phyloP scores from a whole-genome alignment of 1,140 invertebrate species.

The Papilio xuthus region DNA sequence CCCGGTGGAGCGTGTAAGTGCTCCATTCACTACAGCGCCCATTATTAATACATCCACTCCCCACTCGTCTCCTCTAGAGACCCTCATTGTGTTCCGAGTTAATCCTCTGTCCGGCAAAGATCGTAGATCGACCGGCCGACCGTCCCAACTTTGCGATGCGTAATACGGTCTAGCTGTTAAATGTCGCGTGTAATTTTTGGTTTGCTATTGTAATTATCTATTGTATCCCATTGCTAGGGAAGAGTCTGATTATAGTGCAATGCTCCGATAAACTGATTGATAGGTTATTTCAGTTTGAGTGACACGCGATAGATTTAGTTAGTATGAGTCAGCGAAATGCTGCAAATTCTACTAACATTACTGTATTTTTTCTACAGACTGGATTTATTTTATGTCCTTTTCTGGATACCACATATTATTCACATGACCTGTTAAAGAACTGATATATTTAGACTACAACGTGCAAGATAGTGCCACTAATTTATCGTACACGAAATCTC shows the following conservation, averaged over 20 bases:
- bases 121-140: constrained; percentile 64
- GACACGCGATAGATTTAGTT: constrained; percentile 61
- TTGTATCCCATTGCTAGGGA: constrained; percentile 70
- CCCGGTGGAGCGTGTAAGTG: constrained; percentile 76
- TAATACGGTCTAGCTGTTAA: constrained; percentile 73
- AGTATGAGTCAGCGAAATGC: constrained; percentile 60
- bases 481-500: neutral
- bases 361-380: neutral
- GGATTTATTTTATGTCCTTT: neutral
- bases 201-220: constrained; percentile 79
- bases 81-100: constrained; percentile 72
- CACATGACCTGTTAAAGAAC: neutral
- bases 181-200: constrained; percentile 76
- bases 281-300: constrained; percentile 74
- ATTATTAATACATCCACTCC: constrained; percentile 76
- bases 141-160: constrained; percentile 67
- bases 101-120: constrained; percentile 72
- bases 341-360: constrained; percentile 37
- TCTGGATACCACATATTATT: neutral
- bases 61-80: constrained; percentile 59
- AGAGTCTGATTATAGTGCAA: constrained; percentile 76
- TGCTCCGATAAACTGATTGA: constrained; percentile 74
- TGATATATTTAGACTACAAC: neutral
- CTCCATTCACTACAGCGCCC: constrained; percentile 71
- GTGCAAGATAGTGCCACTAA: neutral